These are phyloP conservation scores for Vulpes ferrilata DNA, from an alignment of 2,113 vertebrate genomes.

Conservation along the genomic window DNA sequence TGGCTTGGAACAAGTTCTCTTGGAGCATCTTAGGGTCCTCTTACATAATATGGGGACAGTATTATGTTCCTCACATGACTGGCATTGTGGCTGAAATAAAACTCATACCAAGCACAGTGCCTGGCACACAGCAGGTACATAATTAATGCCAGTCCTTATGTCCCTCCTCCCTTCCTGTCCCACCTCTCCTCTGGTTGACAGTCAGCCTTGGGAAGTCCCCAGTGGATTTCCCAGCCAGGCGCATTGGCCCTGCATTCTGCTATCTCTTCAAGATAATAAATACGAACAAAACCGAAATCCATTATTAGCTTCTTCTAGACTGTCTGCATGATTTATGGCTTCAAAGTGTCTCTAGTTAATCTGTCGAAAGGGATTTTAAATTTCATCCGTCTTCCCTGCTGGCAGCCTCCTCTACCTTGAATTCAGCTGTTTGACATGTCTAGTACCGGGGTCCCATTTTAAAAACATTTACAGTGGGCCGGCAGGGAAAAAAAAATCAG, in stretches of 20 bases:
- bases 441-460: conserved; percentile 90
- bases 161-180: background rate
- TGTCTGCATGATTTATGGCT: conserved; percentile 92
- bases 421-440: conserved; percentile 92
- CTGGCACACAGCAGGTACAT: background rate
- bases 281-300: conserved; percentile 83
- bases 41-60: background rate
- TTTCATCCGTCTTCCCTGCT: conserved; percentile 93
- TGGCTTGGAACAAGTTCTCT: background rate
- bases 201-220: background rate
- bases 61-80: background rate
- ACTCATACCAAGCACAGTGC: background rate
- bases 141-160: background rate
- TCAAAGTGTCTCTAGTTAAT: conserved; percentile 92
- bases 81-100: background rate
- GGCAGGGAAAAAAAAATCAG: conserved; percentile 39
- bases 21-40: background rate
- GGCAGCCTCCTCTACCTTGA: conserved; percentile 91
- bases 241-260: background rate
- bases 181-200: background rate
- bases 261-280: conserved; percentile 83
- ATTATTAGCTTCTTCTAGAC: conserved; percentile 92
- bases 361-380: conserved; percentile 94
- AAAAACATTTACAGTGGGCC: conserved; percentile 88
- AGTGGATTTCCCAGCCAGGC: conserved; percentile 35